Percentiles rank a stretch among this genome's conserved stretches.
Evolutionary conservation across 2,113 vertebrate genomes (phyloP).

Genomic region (Periophthalmus modestus): DNA sequence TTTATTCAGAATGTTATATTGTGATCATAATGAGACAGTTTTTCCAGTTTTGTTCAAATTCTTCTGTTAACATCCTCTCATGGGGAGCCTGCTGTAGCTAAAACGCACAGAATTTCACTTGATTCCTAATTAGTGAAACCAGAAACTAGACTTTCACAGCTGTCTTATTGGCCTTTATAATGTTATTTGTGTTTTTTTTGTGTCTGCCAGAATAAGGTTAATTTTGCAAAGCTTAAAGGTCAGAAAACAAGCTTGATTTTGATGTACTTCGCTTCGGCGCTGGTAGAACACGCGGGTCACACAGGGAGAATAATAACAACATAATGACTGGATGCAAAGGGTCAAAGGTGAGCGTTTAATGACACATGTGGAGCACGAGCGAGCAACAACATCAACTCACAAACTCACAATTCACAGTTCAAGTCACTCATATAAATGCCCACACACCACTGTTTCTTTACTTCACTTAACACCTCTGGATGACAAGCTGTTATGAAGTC

Average conservation of each 20-base stretch:
- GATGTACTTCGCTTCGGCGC: not conserved
- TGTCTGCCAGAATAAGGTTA: not conserved
- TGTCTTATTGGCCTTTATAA: not conserved
- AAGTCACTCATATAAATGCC: not conserved
- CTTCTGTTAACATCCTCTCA: no score
- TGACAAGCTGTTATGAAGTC: no score
- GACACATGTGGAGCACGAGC: not conserved
- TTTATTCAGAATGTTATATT: no score
- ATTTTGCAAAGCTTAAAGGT: not conserved
- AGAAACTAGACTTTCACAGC: not conserved
- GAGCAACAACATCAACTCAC: not conserved
- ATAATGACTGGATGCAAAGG: not conserved
- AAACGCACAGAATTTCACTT: not conserved
- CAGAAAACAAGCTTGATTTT: not conserved
- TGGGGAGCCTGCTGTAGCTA: not conserved
- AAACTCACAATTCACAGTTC: not conserved
- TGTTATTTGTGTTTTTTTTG: not conserved
- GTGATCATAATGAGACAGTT: no score
- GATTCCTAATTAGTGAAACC: not conserved
- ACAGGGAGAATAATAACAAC: not conserved
- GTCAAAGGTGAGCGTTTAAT: not conserved
- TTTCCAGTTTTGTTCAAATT: no score
- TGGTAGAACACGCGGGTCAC: not conserved
- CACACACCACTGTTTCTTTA: no score
- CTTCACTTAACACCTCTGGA: no score